Percentiles rank a stretch among this genome's conserved stretches.
These are phyloP conservation scores for Furnarius figulus DNA, from an alignment of 2,113 vertebrate genomes.

Conservation along the genomic window DNA sequence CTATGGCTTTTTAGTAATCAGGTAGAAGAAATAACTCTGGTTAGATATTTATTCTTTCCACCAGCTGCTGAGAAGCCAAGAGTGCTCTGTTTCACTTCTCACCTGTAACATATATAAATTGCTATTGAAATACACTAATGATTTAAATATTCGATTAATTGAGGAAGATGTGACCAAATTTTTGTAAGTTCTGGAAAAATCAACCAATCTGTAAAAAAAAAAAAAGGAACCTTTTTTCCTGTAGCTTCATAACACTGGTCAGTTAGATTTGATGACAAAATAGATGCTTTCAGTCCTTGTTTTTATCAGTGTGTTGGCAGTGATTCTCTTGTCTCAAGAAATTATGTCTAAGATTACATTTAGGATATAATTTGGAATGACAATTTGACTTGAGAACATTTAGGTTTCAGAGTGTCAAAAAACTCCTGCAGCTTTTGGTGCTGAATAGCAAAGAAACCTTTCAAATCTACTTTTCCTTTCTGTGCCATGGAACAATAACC, in stretches of 20 bases:
- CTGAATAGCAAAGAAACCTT: neutral
- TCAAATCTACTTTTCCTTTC: neutral
- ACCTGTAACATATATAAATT: neutral
- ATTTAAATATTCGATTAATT: neutral
- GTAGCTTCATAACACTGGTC: fast-evolving
- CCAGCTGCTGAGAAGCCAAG: neutral
- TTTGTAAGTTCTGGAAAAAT: neutral
- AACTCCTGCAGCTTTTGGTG: neutral
- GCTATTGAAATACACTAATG: neutral
- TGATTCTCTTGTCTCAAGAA: neutral
- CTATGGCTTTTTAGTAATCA: neutral
- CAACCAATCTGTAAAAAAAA: neutral
- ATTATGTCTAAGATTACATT: neutral
- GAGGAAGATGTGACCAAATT: neutral
- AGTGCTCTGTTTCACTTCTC: neutral
- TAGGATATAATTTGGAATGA: neutral
- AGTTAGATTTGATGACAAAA: neutral
- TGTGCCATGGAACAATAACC: neutral
- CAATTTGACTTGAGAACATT: neutral
- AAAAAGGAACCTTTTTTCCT: neutral
- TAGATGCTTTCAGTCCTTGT: neutral
- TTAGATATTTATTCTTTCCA: neutral
- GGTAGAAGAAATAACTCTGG: neutral
- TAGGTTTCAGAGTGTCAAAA: neutral
- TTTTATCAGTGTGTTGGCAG: neutral